A percentile compares a stretch with the other conserved stretches of the same genome.
These are phyloP conservation scores for Clarias macrocephalus DNA, from an alignment of 2,113 vertebrate genomes.

Conservation along the genomic window DNA sequence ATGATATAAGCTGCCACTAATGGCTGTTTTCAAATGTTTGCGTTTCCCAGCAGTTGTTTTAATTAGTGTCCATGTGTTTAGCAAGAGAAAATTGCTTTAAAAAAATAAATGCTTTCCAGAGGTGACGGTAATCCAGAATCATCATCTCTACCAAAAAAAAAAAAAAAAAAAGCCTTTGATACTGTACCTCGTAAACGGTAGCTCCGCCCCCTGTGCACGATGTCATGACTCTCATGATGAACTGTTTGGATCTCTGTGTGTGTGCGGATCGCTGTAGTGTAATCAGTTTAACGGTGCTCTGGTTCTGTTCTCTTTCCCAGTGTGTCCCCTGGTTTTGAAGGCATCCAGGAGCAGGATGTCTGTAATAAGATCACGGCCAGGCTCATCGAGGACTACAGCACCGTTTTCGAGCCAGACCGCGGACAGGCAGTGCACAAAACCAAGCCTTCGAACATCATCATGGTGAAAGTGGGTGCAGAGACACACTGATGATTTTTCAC, in stretches of 20 bases:
- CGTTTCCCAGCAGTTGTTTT: slow-evolving; percentile 3
- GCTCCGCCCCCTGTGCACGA: background rate
- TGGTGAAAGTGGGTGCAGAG: slow-evolving; percentile 79
- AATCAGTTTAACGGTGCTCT: slow-evolving; percentile 23
- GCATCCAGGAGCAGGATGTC: slow-evolving; percentile 84
- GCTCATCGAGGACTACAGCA: slow-evolving; percentile 82
- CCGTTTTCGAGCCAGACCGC: slow-evolving; percentile 76
- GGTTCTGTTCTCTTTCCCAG: slow-evolving; percentile 65
- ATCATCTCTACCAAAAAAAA: background rate
- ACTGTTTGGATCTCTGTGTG: background rate
- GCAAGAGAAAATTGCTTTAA: background rate
- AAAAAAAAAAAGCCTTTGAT: too few species aligned
- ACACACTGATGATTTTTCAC: background rate
- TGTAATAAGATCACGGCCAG: slow-evolving; percentile 89
- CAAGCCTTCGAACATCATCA: slow-evolving; percentile 68
- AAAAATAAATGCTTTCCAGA: background rate
- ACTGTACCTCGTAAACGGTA: background rate
- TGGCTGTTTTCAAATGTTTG: slow-evolving; percentile 8
- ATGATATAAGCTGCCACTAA: background rate
- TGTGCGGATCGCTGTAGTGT: background rate
- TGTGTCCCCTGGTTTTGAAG: slow-evolving; percentile 81
- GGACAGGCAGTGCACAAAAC: slow-evolving; percentile 55
- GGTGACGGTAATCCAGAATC: background rate
- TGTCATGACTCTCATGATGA: background rate
- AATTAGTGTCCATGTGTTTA: background rate